Evolutionary conservation across 2,113 vertebrate genomes (phyloP).

Genomic region (Panthera uncia): DNA sequence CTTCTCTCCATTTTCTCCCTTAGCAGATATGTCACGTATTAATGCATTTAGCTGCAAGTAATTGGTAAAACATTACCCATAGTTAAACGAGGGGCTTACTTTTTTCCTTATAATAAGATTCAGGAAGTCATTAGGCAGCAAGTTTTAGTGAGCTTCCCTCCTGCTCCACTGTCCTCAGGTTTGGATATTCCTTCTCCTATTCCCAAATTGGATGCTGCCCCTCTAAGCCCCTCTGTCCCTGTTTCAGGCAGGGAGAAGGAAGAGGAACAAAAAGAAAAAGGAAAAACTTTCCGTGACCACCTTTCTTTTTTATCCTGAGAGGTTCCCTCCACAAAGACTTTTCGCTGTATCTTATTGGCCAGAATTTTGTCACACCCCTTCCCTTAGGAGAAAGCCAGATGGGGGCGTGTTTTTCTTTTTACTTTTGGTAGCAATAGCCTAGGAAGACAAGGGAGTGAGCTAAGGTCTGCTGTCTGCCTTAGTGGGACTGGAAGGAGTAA

Average conservation of each 20-base stretch:
- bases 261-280: background rate
- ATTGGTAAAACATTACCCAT: background rate
- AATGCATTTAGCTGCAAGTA: background rate
- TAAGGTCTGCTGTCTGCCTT: accelerated
- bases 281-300: background rate
- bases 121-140: background rate
- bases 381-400: background rate
- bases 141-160: background rate
- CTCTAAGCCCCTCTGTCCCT: background rate
- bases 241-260: background rate
- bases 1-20: background rate
- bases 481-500: background rate
- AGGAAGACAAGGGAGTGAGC: background rate
- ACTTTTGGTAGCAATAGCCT: background rate
- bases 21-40: background rate
- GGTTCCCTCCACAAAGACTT: background rate
- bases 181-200: background rate
- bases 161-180: background rate
- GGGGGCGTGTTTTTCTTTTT: background rate
- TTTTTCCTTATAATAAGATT: background rate
- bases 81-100: background rate
- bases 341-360: background rate
- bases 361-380: background rate
- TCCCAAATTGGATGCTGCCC: background rate
- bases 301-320: background rate